A percentile compares a stretch with the other conserved stretches of the same genome.
phyloP scores from a whole-genome alignment of 2,113 vertebrate genomes.

The Ancistrus triradiatus region DNA sequence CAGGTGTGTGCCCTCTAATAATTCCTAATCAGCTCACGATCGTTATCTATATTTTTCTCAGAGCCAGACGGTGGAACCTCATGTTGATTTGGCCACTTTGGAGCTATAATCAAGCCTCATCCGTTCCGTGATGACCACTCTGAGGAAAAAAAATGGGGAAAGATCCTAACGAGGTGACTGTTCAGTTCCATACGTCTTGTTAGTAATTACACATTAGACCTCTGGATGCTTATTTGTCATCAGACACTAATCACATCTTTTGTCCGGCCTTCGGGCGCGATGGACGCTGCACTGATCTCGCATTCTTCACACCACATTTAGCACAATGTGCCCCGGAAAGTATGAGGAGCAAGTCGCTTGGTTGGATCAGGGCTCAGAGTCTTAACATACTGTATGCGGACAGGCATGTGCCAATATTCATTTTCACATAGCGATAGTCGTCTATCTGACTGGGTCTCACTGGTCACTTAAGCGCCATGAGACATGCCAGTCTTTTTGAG shows the following conservation, averaged over 20 bases:
- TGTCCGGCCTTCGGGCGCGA: too few relatives aligned
- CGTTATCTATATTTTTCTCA: conserved; percentile 60
- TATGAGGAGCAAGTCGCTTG: too few relatives aligned
- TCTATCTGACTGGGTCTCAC: too few relatives aligned
- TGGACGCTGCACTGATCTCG: too few relatives aligned
- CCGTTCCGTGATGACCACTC: conserved; percentile 66
- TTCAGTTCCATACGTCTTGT: conserved; percentile 25
- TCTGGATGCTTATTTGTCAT: conserved; percentile 60
- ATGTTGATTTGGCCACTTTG: conserved; percentile 71
- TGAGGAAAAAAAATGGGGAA: conserved; percentile 47
- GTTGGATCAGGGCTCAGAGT: too few relatives aligned
- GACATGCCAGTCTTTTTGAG: too few relatives aligned
- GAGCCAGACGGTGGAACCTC: conserved; percentile 67
- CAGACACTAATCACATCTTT: conserved; percentile 74
- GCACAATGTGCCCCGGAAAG: too few relatives aligned
- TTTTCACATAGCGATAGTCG: too few relatives aligned
- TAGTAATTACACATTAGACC: conserved; percentile 64
- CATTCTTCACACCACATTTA: too few relatives aligned
- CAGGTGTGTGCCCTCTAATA: background rate
- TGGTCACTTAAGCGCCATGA: too few relatives aligned
- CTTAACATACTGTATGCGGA: too few relatives aligned
- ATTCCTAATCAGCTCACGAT: conserved; percentile 52
- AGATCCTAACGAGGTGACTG: conserved; percentile 58
- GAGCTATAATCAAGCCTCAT: conserved; percentile 65
- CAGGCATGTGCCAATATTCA: too few relatives aligned